Evolutionary conservation across 2,888 invertebrate species (phyloP), one percentile per base, ranked within the genome.

Genomic region (Hybos culiciformis): DNA sequence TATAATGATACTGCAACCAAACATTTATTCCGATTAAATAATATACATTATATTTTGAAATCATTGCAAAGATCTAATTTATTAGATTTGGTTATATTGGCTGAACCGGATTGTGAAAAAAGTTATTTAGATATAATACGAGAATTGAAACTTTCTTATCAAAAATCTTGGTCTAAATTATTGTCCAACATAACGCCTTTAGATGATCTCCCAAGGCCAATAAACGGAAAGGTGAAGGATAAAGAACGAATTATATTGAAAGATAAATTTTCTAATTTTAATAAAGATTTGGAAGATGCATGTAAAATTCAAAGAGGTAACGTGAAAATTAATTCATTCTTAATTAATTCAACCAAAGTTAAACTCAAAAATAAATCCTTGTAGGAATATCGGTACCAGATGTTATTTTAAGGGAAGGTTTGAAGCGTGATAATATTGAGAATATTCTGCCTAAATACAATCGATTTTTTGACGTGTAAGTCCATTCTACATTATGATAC

Each of bases 381-480:
- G n/a, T n/a, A n/a, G n/a, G n/a, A n/a, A 94, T 93, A 70, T 86
- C 91, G 40, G 87, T 96, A 56, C 94, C 96, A 1, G 94, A 96
- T 70, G 75, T 82, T 1, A 90, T 92, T 56, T 70, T 96, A 41
- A 73, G 94, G 34, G 86, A 90, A 61, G 78, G 81, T 45, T 74
- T 96, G 38, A 91, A 91, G 61, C 72, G 84, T 12, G 93, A 90
- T 66, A 88, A 93, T 68, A 86, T 86, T 60, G 85, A 88, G 56
- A 79, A 83, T 46, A 74, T 96, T 48, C 71, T 92, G 53, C 92
- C 92, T 3, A 78, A 79, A 54, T 96, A 96, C 69, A 74, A 78
- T 56, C 72, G 77, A 41, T 87, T 92, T 66, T 80, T 80, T 67
- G 80, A 82, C 56, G 74, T 72, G 71, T 78, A 67, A 67, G 70